phyloP scores from a whole-genome alignment of 2,113 vertebrate species.

The Amphiprion percula region DNA sequence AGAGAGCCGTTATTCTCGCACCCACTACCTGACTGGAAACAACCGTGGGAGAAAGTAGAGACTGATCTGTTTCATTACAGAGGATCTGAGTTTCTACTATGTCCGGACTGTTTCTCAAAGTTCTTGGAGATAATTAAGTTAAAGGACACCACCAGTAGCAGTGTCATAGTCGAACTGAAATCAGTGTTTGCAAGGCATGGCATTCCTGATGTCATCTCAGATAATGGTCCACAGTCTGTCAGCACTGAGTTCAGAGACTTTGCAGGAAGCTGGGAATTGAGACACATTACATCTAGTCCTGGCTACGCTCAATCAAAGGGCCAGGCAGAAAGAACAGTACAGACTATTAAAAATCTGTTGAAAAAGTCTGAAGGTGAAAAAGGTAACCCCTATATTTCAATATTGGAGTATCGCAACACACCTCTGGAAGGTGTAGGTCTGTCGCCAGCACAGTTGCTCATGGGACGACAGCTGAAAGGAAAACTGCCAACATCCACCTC shows the following conservation, averaged over 20 bases:
- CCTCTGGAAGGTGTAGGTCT: background rate
- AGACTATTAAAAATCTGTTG: background rate
- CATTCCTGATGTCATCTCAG: background rate
- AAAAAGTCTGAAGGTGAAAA: background rate
- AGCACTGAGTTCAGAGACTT: background rate
- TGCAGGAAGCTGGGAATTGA: slow-evolving; percentile 1
- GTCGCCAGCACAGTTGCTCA: slow-evolving; percentile 2
- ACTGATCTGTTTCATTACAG: background rate
- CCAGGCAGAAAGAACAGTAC: background rate
- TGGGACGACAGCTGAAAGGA: background rate
- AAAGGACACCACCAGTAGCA: background rate
- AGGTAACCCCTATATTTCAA: background rate
- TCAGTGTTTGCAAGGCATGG: background rate
- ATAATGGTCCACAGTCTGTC: background rate
- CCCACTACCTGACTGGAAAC: background rate
- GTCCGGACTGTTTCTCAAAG: background rate
- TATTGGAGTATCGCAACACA: background rate
- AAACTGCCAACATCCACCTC: slow-evolving; percentile 9
- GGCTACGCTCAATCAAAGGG: background rate
- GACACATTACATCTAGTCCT: background rate
- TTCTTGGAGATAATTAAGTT: background rate
- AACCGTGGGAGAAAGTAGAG: background rate
- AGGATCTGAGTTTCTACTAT: background rate
- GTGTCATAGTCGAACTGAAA: background rate
- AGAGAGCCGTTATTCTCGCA: background rate